Base-by-base conservation (phyloP, 1,140 invertebrate genomes). In the Rhopalosiphum maidis region DNA sequence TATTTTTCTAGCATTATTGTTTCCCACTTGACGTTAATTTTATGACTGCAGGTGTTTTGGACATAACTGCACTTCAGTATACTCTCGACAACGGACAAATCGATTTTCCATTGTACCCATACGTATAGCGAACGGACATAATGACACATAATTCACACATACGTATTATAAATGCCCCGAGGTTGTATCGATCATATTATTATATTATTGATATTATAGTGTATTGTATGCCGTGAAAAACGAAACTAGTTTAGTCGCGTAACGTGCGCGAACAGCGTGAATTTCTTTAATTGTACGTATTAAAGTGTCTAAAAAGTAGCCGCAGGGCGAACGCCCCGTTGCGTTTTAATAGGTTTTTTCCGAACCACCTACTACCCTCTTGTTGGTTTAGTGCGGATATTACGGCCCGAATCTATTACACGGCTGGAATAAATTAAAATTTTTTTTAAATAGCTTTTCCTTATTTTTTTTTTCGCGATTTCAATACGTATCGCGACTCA, bases 331-430 rank as follows among this genome's bases (percentile, higher is more conserved):
- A 35, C 22, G 11, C 30, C 90, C 90, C 90, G 77, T 37, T 46
- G 68, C 5, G 37, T 91, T 91, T 91, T 91, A 91, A 91, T 91
- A 91, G 68, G 68, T 83, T 89, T 82, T n/a, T n/a, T 91, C 68
- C 43, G 68, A 30, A 91, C 60, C 60, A 83, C n/a, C 41, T n/a
- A 35, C 68, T 51, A 91, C 68, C 68, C 77, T 54, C 43, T 91
- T 51, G 90, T n/a, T 15, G 15, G 90, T 91, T 77, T 77, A 91
- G 90, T 91, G 41, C 21, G 43, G 43, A 82, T 68, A 82, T 83
- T 51, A 48, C 41, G 41, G 46, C 21, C 46, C 37, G n/a, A 83
- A 91, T 91, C 68, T 48, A 83, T 83, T 91, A 91, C 90, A 46
- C 46, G 46, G 68, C 37, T n/a, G n/a, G 77, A 91, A 91, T 91